phyloP scores from a whole-genome alignment of 1,140 invertebrate species.

The Centruroides sculpturatus region DNA sequence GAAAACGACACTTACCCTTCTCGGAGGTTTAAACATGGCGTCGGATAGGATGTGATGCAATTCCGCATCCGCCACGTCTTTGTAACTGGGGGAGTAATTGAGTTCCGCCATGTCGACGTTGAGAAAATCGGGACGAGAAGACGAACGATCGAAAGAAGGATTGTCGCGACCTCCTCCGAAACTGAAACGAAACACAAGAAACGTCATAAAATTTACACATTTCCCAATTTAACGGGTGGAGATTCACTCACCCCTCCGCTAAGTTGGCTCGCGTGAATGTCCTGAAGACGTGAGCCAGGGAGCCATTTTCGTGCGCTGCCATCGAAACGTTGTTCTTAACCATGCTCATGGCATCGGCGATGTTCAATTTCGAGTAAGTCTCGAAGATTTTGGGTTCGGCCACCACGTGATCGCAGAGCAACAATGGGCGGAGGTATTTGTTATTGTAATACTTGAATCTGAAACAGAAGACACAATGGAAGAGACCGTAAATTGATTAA shows the following conservation, averaged over 20 bases:
- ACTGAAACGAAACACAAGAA: too few species aligned
- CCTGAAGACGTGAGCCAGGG: constrained; percentile 74
- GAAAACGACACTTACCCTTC: too few species aligned
- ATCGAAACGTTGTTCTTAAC: constrained; percentile 35
- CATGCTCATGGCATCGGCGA: constrained; percentile 82
- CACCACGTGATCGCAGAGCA: constrained; percentile 66
- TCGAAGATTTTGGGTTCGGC: constrained; percentile 70
- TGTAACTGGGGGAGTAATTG: constrained; percentile 79
- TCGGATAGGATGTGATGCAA: constrained; percentile 85
- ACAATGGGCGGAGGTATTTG: constrained; percentile 72
- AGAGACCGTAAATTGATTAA: too few species aligned
- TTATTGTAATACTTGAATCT: constrained; percentile 84
- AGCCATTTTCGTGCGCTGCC: constrained; percentile 25
- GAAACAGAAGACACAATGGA: background rate
- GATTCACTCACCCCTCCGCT: background rate
- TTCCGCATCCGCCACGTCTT: constrained; percentile 77
- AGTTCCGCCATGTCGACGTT: constrained; percentile 66
- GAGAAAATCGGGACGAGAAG: too few species aligned
- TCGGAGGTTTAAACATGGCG: constrained; percentile 66
- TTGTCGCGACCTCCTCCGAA: too few species aligned
- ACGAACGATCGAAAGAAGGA: too few species aligned
- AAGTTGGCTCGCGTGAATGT: constrained; percentile 45
- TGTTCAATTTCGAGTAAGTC: constrained; percentile 82
- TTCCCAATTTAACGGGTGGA: too few species aligned
- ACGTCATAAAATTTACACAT: too few species aligned